These are phyloP conservation scores for Aurelia aurita DNA, from an alignment of 30 jellyfish, hydroid and myxozoan species.

Conservation along the genomic window DNA sequence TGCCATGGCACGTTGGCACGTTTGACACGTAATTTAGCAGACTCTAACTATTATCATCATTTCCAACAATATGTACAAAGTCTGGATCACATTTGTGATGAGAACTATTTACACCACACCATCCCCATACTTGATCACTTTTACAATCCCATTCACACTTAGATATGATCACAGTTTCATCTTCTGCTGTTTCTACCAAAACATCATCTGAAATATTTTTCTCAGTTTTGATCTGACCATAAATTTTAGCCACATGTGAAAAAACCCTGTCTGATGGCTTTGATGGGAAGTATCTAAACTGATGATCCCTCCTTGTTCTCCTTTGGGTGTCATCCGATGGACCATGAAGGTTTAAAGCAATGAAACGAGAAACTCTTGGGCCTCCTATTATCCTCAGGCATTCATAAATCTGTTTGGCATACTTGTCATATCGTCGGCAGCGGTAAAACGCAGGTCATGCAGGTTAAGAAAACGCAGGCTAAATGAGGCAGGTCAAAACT, in stretches of 20 bases:
- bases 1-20: too few species aligned
- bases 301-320: background rate
- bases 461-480: too few species aligned
- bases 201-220: slow-evolving; percentile 8
- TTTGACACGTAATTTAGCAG: background rate
- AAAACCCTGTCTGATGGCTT: slow-evolving; percentile 28
- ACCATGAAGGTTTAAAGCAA: slow-evolving; percentile 3
- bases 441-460: too few species aligned
- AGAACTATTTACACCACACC: slow-evolving; percentile 24
- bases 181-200: slow-evolving; percentile 44
- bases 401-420: slow-evolving; percentile 7
- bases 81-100: slow-evolving; percentile 34
- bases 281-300: background rate
- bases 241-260: slow-evolving; percentile 11
- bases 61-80: slow-evolving; percentile 43
- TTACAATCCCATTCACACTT: slow-evolving; percentile 46
- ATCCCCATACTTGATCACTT: slow-evolving; percentile 52
- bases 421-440: slow-evolving; percentile 3
- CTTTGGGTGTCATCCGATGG: slow-evolving; percentile 3
- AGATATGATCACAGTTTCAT: slow-evolving; percentile 40
- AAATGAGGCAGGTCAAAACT: too few species aligned
- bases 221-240: slow-evolving; percentile 18
- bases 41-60: slow-evolving; percentile 1
- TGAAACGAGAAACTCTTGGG: slow-evolving; percentile 23
- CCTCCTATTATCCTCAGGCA: slow-evolving; percentile 13